phyloP scores from a whole-genome alignment of 2,888 invertebrate species.

The Meloe dianella region DNA sequence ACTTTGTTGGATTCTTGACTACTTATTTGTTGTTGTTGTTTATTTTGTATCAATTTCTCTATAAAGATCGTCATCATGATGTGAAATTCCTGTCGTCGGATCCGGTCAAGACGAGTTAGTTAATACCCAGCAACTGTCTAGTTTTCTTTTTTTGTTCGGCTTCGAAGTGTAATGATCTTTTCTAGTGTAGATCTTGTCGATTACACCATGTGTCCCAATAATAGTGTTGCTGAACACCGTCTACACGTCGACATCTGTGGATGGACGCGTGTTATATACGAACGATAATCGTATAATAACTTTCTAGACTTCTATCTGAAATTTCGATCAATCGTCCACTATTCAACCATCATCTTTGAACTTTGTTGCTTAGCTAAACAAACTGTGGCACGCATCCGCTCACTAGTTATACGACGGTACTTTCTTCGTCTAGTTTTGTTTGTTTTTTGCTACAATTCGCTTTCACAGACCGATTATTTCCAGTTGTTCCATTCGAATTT shows the following conservation, averaged over 20 bases:
- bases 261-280: slow-evolving; percentile 17
- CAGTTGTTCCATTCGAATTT: too few relatives aligned
- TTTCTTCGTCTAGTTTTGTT: too few relatives aligned
- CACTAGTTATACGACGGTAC: too few relatives aligned
- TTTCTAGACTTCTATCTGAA: slow-evolving; percentile 3
- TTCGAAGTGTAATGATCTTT: neutral
- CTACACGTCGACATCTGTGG: too few relatives aligned
- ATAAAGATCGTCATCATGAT: neutral
- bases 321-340: neutral
- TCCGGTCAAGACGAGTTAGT: neutral
- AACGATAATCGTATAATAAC: slow-evolving; percentile 35
- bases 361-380: too few relatives aligned
- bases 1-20: neutral
- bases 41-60: neutral
- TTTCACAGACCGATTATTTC: too few relatives aligned
- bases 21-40: neutral
- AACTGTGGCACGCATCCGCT: too few relatives aligned
- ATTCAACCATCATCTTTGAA: neutral
- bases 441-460: too few relatives aligned
- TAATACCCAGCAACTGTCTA: too few relatives aligned
- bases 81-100: neutral
- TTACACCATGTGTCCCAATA: neutral
- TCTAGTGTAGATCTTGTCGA: too few relatives aligned
- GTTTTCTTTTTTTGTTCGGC: neutral
- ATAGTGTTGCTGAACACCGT: neutral